phyloP scores from a whole-genome alignment of 1,140 invertebrate species.

The Bombus affinis region DNA sequence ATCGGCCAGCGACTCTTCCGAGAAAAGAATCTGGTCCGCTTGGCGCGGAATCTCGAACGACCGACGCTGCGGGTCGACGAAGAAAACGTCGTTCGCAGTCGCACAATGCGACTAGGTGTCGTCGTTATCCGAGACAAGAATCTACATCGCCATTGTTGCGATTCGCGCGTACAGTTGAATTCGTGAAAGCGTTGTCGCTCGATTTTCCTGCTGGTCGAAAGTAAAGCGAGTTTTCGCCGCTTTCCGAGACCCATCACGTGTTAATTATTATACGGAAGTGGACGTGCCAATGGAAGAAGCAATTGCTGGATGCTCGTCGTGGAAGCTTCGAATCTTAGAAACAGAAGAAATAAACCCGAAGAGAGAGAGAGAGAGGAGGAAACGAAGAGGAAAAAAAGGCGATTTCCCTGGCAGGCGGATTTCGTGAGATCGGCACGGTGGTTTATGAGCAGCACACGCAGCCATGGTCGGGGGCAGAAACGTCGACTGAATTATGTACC shows the following conservation, averaged over 20 bases:
- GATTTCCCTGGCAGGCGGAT: conserved; percentile 13
- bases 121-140: conserved; percentile 2
- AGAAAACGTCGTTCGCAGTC: conserved; percentile 16
- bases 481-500: conserved; percentile 73
- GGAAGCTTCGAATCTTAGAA: not conserved
- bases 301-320: too few species aligned
- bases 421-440: conserved; percentile 39
- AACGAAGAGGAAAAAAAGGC: not conserved
- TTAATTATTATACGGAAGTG: not conserved
- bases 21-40: not conserved
- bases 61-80: not conserved
- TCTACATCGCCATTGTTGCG: conserved; percentile 4
- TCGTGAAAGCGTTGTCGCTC: conserved; percentile 1
- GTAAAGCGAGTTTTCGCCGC: not conserved
- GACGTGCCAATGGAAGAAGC: not conserved
- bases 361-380: too few species aligned
- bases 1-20: conserved; percentile 12
- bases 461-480: conserved; percentile 53
- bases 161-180: not conserved
- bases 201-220: not conserved
- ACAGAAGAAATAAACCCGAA: not conserved
- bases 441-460: conserved; percentile 56
- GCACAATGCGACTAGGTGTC: conserved; percentile 15
- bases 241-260: not conserved
- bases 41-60: not conserved